Evolutionary conservation across 64 coral and sea anemone genomes (phyloP), one percentile per base, ranked within the genome.

Genomic region (Actinia equina): DNA sequence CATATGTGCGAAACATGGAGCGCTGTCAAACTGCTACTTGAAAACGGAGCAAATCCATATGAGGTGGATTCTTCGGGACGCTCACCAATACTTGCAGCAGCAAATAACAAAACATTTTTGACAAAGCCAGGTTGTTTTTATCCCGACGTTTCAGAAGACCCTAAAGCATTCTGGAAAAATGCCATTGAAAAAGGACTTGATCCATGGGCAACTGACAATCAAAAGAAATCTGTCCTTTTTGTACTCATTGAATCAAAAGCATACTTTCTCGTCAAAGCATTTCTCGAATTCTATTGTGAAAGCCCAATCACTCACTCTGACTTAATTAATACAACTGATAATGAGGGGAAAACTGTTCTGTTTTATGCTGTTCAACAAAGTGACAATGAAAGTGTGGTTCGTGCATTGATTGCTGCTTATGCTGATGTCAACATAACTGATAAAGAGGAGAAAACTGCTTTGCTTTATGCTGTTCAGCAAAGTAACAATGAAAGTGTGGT

Each of bases 1-100:
- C 77, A 79, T 44, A 18, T 79, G 37, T 79, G 37, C 44, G 44
- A 79, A 46, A 79, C 77, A 17, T 79, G 77, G 77, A 79, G 27
- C 42, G 77, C 77, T 19, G 44, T 23, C 13, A 79, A 0, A 37
- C 37, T 79, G 13, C 14, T 79, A 79, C n/a, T 79, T 6, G 0
- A 44, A 7, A 0, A 0, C 0, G 37, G 37, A 7, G 77, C 77
- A 44, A 79, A 79, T 1, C 37, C 77, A 43, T 44, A 79, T 37
- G 77, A 79, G 0, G 18, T 79, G 30, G 77, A 79, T 79, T 44
- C 37, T 44, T 44, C 44, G 19, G 14, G 11, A 46, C 9, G 30
- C 5, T 19, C 41, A 17, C 77, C 77, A 43, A 12, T 79, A 17
- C 2, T 79, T 44, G 44, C 15, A 18, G 30, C 44, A 17, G 77